Evolutionary conservation across 2,888 invertebrate species (phyloP).

Genomic region (Machimus rusticus): DNA sequence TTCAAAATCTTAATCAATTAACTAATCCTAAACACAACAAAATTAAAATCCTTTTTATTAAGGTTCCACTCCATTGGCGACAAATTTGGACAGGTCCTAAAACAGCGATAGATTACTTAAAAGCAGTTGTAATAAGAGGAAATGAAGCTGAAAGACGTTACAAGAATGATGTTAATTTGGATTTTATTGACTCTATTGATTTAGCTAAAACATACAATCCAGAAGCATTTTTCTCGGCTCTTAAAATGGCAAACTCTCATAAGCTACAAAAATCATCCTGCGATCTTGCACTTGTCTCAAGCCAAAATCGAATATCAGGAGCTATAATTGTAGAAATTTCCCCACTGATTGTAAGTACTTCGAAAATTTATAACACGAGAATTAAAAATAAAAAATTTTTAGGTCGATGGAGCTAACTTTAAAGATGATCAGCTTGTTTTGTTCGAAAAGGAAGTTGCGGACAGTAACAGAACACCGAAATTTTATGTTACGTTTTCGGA

Average conservation of each 20-base stretch:
- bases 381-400: conserved; percentile 7
- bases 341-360: conserved; percentile 55
- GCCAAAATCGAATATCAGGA: not conserved
- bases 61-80: conserved; percentile 59
- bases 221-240: conserved; percentile 57
- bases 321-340: conserved; percentile 53
- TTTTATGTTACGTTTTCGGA: conserved; percentile 52
- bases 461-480: conserved; percentile 48
- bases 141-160: conserved; percentile 57
- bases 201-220: conserved; percentile 58
- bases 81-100: conserved; percentile 60
- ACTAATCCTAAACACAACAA: not conserved
- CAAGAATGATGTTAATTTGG: conserved; percentile 52
- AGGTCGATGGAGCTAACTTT: conserved; percentile 57
- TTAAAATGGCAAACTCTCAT: conserved; percentile 58
- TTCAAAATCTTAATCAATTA: not conserved
- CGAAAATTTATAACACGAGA: not conserved
- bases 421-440: conserved; percentile 51
- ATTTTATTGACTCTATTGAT: conserved; percentile 56
- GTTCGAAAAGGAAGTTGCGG: conserved; percentile 35
- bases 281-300: conserved; percentile 53
- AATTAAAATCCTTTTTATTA: not conserved
- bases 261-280: conserved; percentile 56
- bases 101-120: conserved; percentile 58
- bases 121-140: conserved; percentile 56